A percentile compares a stretch with the other conserved stretches of the same genome.
These are phyloP conservation scores for Drosophila yooni DNA, from an alignment of 2,888 invertebrate genomes.

Conservation along the genomic window DNA sequence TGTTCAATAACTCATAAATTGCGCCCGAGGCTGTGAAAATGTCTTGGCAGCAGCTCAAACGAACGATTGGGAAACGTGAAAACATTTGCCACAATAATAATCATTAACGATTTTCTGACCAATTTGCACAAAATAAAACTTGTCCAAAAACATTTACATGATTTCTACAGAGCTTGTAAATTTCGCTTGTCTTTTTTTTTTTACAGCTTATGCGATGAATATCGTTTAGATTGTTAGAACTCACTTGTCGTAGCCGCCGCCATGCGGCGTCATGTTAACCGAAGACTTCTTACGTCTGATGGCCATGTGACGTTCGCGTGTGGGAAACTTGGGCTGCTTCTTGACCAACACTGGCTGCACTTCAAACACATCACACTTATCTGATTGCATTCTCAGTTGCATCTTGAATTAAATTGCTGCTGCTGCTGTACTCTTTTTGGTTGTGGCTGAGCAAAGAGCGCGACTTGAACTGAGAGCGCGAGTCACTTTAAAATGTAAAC, in stretches of 20 bases:
- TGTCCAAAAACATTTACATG: conserved; percentile 22
- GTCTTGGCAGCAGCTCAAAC: conserved; percentile 11
- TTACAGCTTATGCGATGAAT: conserved; percentile 10
- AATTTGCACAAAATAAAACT: conserved; percentile 7
- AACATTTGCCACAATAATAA: conserved; percentile 28
- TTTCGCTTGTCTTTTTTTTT: not conserved
- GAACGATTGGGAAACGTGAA: conserved; percentile 35
- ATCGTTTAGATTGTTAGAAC: conserved; percentile 22
- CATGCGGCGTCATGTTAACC: conserved; percentile 42
- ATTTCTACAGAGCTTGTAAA: not conserved
- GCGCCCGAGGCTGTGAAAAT: conserved; percentile 25
- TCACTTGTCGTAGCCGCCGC: conserved; percentile 39
- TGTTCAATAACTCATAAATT: conserved; percentile 66
- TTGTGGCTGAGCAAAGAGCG: conserved; percentile 16
- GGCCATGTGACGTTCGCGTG: conserved; percentile 89
- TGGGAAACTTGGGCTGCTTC: conserved; percentile 89
- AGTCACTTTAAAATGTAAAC: conserved; percentile 55
- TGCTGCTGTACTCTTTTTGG: not conserved
- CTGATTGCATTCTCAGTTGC: conserved; percentile 53
- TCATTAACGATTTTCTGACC: conserved; percentile 28
- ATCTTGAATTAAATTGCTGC: conserved; percentile 34
- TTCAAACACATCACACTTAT: conserved; percentile 66
- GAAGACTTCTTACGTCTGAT: conserved; percentile 87
- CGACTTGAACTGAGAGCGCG: conserved; percentile 33
- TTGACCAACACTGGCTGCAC: conserved; percentile 85